Base-by-base conservation (phyloP, 1,140 invertebrate genomes). In the Pseudobourletiella spinata region DNA sequence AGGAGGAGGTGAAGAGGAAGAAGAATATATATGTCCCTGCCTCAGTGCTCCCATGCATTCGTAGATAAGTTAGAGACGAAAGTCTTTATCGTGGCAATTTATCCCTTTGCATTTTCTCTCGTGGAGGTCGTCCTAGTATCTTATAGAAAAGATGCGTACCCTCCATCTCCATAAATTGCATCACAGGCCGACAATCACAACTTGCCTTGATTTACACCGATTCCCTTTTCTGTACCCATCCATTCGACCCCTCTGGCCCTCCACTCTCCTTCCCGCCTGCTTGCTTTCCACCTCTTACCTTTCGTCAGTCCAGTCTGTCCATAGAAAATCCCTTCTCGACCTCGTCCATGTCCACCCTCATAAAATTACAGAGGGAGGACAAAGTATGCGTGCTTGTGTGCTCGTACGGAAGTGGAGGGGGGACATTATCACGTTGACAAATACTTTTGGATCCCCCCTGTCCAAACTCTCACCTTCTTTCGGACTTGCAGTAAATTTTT, bases 41-140 rank as follows among this genome's bases (percentile, higher is more conserved):
- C 24, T 24, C 20, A 26, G 51, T 14, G 18, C 14, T 11, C 14
- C 51, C 14, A 54, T 29, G 20, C 15, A 29, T 28, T 28, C n/a
- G 35, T 39, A 52, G 59, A 54, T 42, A 52, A 60, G 59, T 50
- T 59, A 32, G 44, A 58, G 44, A 51, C 43, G 26, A 42, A 66
- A 57, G 64, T 63, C 64, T 66, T 66, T 66, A 66, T 66, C 60
- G 59, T 39, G 22, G 59, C 64, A 62, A 66, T 66, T 66, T 66
- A 66, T 66, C 60, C 64, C 46, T 59, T 63, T 66, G 48, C 59
- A 59, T 59, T 66, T 62, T 66, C 59, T 58, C 28, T 24, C 11
- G 42, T 15, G 4, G 22, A 11, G 56, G 35, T 6, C 32, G 24
- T 3, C 11, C 32, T n/a, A 11, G 55, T 39, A 39, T 57, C 39